Base-by-base conservation (phyloP, 35 echinoderm and acorn worm genomes). In the Heliocidaris tuberculata region DNA sequence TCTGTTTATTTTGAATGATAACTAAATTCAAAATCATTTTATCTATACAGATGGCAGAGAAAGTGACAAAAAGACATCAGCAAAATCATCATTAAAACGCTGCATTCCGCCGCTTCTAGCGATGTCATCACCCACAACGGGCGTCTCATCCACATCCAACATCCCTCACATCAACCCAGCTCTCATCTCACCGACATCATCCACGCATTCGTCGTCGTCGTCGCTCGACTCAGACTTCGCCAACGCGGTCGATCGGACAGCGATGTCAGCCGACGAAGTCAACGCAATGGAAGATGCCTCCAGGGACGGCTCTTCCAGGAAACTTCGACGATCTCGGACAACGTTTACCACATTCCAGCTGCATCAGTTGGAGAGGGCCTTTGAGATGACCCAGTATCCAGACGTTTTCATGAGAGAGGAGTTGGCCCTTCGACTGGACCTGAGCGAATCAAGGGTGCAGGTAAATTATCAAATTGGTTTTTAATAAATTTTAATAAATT, bases 301-400 rank as follows among this genome's bases (percentile, higher is more conserved):
- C 21, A 21, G 6, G 13, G 88, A 85, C 30, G 31, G 19, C 3
- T 49, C 90, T 31, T 60, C n/a, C 10, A 29, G 95, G 32, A 99
- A 99, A 96, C 86, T 95, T 35, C 96, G 98, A 7, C 93, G 98
- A 60, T 95, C 90, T 12, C 70, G 98, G 27, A 99, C 98, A 6
- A 99, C 97, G 12, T 99, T 99, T 87, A 99, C 98, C 24, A 99
- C 98, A 0, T 99, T 91, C 49, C 98, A 99, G 88, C 95, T 99
- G 21, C 97, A 99, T 60, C 96, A 99, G 85, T 71, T 99, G 49
- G 98, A 99, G 91, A 88, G 92, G n/a, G 96, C 98, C 2, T 99
- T 99, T 59, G 96, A 99, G 87, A 97, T 94, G 96, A 95, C 98
- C n/a, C 98, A 97, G 50, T 99, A 99, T 65, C 98, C 98, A n/a